phyloP scores from a whole-genome alignment of 1,140 invertebrate genomes.

The Bombus fervidus region DNA sequence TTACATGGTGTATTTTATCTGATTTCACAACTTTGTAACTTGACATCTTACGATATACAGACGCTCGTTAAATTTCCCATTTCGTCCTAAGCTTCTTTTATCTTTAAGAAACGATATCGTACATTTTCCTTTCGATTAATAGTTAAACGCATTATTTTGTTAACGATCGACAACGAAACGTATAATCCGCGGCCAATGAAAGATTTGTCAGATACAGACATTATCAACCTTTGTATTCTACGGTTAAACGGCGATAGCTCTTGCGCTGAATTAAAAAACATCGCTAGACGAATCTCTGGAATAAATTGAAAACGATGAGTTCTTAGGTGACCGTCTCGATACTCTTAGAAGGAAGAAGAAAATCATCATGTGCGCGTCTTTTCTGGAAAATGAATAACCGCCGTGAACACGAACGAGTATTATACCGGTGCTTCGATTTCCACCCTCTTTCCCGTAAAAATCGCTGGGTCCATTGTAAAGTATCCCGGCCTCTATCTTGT shows the following conservation, averaged over 20 bases:
- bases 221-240: too few species aligned
- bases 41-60: not conserved
- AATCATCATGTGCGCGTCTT: not conserved
- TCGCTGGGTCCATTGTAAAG: slow-evolving; percentile 2
- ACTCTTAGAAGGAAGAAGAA: not conserved
- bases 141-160: too few species aligned
- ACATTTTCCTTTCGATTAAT: too few species aligned
- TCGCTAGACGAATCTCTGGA: not conserved
- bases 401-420: too few species aligned
- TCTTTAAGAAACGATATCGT: too few species aligned
- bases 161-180: too few species aligned
- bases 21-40: not conserved
- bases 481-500: slow-evolving; percentile 35
- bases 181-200: too few species aligned
- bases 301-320: not conserved
- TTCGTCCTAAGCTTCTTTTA: too few species aligned
- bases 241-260: too few species aligned
- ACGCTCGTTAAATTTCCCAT: too few species aligned
- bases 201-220: too few species aligned
- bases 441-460: not conserved
- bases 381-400: not conserved
- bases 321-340: not conserved
- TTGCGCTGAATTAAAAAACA: too few species aligned
- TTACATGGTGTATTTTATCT: not conserved
- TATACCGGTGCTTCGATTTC: not conserved